Base-by-base conservation (phyloP, 2,797 vertebrate species). In the Lagodon rhomboides region DNA sequence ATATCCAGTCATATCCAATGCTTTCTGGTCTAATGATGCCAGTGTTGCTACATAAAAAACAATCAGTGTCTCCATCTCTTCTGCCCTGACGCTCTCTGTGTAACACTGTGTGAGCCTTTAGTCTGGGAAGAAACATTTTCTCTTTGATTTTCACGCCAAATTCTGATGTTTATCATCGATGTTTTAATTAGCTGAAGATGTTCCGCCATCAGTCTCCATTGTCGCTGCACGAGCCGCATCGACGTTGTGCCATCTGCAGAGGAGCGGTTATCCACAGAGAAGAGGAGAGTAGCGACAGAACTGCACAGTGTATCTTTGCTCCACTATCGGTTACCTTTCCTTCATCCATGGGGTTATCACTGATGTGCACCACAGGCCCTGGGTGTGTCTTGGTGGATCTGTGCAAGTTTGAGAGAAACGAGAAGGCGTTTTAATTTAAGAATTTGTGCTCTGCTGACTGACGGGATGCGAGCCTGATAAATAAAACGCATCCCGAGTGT, bases 291-390 rank as follows among this genome's bases (percentile, higher is more conserved):
- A 12, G 30, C 30, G 30, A 34, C 11, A 49, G 22, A 25, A 41
- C 0, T 3, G 4, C 20, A 27, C 7, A 2, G 38, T 34, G 34
- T 10, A 41, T 71, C 17, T 50, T 6, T 23, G 44, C 7, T 51
- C 13, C 3, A 23, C 38, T 23, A 9, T 55, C 30, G 6, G 18
- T 69, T 96, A 99, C 98, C 97, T 99, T 99, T 89, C 98, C 98
- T 93, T 99, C 98, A 82, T 99, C 98, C 97, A 99, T 99, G 87
- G 98, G 98, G 95, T 99, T 99, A 92, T 99, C 98, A 91, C 98
- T 99, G 93, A 99, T 99, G 94, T 99, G 98, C 61, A 99, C 98
- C 38, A 99, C 95, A 79, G 97, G 98, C 86, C 98, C 98, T 82
- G 98, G 98, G 85, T 99, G 98, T 84, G 97, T 95, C 95, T 99